Evolutionary conservation across 2,113 vertebrate genomes (phyloP), one percentile per base, ranked within the genome.

Genomic region (Osmerus eperlanus): DNA sequence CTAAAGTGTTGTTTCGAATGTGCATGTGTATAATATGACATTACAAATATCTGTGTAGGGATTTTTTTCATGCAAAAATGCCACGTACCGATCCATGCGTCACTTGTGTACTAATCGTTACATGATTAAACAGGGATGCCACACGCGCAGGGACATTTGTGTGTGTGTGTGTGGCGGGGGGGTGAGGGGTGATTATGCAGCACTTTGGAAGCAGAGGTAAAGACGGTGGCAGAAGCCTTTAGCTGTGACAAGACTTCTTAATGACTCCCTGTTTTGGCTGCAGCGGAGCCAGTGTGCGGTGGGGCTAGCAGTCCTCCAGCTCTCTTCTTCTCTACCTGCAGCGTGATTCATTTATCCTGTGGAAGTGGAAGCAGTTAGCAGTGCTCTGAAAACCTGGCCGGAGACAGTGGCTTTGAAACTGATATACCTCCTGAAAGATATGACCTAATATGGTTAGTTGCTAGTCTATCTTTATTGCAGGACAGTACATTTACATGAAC

Each of bases 171-270:
- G 55, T 56, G 15, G 55, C 6, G 3, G 58, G 14, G 59, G 61
- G 62, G 76, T 73, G 65, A 69, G 73, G 76, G 74, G 74, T 78
- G 80, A 78, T 84, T 84, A 80, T 78, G 60, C 75, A 62, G 83
- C 67, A 25, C 65, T 81, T 76, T 80, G 70, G 63, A 58, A 23
- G 15, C 58, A 70, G 32, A 67, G 25, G 56, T 52, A 74, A 64
- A 65, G 72, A 74, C 74, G 75, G 72, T 69, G 61, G n/a, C 59
- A 55, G 81, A 79, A 52, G 52, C 60, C 54, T 74, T 73, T 71
- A 53, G 55, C 78, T 77, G 76, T 82, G 84, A 75, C 56, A 71
- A 56, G 75, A 81, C 72, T 78, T 62, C 62, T 61, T 83, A 79
- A 76, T 83, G 77, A 76, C 80, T 81, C 75, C 75, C 36, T 78